Evolutionary conservation across 2,113 vertebrate genomes (phyloP).

Genomic region (Nestor notabilis): DNA sequence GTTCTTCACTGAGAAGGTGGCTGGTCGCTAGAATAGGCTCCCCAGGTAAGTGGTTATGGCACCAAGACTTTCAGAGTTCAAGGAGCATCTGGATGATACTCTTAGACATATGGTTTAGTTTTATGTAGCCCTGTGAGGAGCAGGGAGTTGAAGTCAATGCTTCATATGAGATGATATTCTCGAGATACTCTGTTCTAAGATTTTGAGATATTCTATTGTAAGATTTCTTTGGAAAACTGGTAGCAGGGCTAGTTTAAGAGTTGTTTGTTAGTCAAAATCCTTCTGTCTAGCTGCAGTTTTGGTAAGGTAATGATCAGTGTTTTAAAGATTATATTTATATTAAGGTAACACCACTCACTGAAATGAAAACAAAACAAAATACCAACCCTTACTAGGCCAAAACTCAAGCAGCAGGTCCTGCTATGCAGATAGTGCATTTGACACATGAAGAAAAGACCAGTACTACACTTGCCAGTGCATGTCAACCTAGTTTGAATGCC

Average conservation of each 20-base stretch:
- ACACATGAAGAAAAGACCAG: not conserved
- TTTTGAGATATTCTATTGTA: not conserved
- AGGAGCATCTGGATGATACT: not conserved
- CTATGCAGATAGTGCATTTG: not conserved
- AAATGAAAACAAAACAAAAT: not conserved
- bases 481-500: not conserved
- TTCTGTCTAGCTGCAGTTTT: not conserved
- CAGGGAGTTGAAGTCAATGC: rapidly evolving
- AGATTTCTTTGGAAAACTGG: not conserved
- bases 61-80: not conserved
- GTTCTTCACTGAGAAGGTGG: not conserved
- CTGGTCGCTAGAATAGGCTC: rapidly evolving
- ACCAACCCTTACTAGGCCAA: not conserved
- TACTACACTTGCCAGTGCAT: not conserved
- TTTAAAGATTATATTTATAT: not conserved
- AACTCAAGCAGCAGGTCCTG: not conserved
- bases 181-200: not conserved
- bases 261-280: not conserved
- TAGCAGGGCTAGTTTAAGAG: not conserved
- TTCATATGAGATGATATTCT: not conserved
- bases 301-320: not conserved
- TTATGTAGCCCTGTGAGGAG: not conserved
- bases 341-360: not conserved
- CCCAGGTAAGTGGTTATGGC: not conserved
- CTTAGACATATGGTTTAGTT: not conserved